Evolutionary conservation across 2,113 vertebrate species (phyloP).

Genomic region (Sorex araneus): DNA sequence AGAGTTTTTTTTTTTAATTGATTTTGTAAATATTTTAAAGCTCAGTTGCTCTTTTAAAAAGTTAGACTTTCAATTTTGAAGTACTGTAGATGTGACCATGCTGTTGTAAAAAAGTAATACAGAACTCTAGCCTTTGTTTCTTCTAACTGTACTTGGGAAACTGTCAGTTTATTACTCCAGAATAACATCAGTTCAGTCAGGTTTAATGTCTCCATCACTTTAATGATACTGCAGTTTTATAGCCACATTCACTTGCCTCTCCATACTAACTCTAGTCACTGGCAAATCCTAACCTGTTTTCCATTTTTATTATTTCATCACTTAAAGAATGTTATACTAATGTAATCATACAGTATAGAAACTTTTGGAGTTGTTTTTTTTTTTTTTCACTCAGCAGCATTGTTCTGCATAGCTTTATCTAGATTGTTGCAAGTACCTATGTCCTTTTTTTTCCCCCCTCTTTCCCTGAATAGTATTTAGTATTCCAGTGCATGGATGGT

Average conservation of each 20-base stretch:
- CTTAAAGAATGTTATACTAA: conserved; percentile 28
- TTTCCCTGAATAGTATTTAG: no score
- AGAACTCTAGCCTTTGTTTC: neutral
- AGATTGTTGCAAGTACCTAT: neutral
- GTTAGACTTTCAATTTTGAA: conserved; percentile 18
- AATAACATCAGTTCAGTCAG: neutral
- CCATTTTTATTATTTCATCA: neutral
- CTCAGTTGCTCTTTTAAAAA: neutral
- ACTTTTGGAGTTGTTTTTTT: neutral
- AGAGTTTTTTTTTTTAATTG: conserved; percentile 3
- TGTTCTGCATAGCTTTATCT: neutral
- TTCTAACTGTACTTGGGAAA: conserved; percentile 6
- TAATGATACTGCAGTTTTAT: neutral
- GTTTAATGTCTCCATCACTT: neutral
- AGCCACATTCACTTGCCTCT: neutral
- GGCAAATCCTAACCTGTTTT: neutral
- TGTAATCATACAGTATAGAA: neutral
- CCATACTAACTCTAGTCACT: neutral
- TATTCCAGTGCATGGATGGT: no score
- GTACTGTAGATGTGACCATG: neutral
- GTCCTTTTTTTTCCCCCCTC: no score
- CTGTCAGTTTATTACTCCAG: neutral
- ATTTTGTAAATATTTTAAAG: neutral
- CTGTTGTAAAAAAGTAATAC: conserved; percentile 15
- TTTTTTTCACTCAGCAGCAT: conserved; percentile 2